Percentiles rank a stretch among this genome's conserved stretches.
phyloP scores from a whole-genome alignment of 2,888 invertebrate species.

The Beris morrisii region DNA sequence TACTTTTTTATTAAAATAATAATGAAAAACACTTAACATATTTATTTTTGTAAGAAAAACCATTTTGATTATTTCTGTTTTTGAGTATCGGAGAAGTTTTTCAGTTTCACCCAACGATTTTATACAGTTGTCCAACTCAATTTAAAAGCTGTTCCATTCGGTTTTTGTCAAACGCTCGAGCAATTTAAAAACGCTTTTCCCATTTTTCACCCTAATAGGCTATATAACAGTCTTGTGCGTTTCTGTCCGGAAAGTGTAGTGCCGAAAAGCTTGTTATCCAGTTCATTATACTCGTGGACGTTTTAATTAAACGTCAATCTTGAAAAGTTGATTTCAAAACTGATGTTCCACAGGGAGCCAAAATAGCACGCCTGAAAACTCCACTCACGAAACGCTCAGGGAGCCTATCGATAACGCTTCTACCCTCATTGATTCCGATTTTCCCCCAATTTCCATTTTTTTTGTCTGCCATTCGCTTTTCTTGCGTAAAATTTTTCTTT shows the following conservation, averaged over 20 bases:
- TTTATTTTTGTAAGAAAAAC: too few species aligned
- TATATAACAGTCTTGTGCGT: too few species aligned
- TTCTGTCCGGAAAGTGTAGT: background rate
- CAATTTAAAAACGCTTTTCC: too few species aligned
- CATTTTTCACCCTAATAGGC: too few species aligned
- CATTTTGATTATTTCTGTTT: too few species aligned
- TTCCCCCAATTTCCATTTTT: background rate
- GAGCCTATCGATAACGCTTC: background rate
- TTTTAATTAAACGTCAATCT: conserved; percentile 26
- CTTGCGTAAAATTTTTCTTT: background rate
- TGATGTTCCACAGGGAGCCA: background rate
- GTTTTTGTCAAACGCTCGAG: too few species aligned
- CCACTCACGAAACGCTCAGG: background rate
- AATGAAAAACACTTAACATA: too few species aligned
- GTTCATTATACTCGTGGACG: conserved; percentile 1
- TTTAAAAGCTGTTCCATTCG: too few species aligned
- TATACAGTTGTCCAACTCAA: too few species aligned
- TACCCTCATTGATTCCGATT: background rate
- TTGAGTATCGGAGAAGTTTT: too few species aligned
- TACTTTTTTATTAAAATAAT: too few species aligned
- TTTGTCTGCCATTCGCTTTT: background rate
- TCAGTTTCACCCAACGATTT: too few species aligned
- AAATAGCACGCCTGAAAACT: background rate
- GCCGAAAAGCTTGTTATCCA: conserved; percentile 7
- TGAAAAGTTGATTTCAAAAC: conserved; percentile 14